A percentile compares a stretch with the other conserved stretches of the same genome.
Conservation (phyloP, 2,113 vertebrate species). For the Numenius arquata region DNA sequence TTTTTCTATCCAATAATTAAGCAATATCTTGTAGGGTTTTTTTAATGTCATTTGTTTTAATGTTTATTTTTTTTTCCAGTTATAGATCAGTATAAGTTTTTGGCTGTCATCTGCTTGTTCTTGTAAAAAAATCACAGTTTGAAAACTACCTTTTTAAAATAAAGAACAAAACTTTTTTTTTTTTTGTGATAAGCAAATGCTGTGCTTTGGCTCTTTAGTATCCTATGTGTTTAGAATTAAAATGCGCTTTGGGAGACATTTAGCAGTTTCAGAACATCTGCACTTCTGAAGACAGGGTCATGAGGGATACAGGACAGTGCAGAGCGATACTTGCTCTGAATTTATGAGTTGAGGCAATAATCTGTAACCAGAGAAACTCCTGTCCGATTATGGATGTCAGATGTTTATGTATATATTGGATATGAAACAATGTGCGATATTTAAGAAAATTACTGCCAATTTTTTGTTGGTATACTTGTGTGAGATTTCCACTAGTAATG, state of each 20-base stretch:
- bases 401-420: not conserved
- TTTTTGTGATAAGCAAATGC: not conserved
- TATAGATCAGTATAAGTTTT: not conserved
- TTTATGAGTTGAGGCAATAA: not conserved
- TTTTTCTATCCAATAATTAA: not conserved
- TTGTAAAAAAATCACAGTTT: not conserved
- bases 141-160: not conserved
- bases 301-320: not conserved
- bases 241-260: not conserved
- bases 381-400: not conserved
- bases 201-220: not conserved
- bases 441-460: not conserved
- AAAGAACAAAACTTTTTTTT: not conserved
- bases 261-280: not conserved
- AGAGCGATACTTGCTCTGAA: not conserved
- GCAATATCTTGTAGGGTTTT: not conserved
- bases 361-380: not conserved
- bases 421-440: not conserved
- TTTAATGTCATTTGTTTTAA: not conserved
- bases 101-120: not conserved
- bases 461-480: not conserved
- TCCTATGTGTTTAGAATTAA: not conserved
- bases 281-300: not conserved
- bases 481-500: not conserved
- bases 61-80: not conserved